Evolutionary conservation across 2,113 vertebrate species (phyloP), one percentile per base, ranked within the genome.

Genomic region (Cisticola juncidis): DNA sequence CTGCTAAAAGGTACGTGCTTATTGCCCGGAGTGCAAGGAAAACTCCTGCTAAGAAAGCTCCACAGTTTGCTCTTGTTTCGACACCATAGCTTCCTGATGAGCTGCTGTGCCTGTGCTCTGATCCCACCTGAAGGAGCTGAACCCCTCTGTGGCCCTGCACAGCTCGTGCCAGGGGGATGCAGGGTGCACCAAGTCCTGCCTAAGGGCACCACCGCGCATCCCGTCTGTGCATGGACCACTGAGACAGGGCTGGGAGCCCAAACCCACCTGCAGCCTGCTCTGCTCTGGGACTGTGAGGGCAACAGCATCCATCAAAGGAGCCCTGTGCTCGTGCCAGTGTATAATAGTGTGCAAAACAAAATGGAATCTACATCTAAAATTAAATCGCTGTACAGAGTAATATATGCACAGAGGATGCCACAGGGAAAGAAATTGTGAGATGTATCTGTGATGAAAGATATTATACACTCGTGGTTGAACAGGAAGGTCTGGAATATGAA

Each of bases 1-100:
- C 96, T 86, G 96, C 28, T 92, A 91, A 95, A 98, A 96, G 98
- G 98, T 98, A 97, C 48, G n/a, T 79, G 95, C 94, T 77, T 64
- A 56, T 56, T 94, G 82, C 96, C 93, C 62, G 81, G 86, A 87
- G 82, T 78, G 92, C 84, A 94, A 66, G 35, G 71, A 82, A 72
- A 66, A 42, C 62, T 61, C 54, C 65, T 81, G 66, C 64, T 85
- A 57, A 57, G 78, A 29, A 53, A 79, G 42, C 81, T 23, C 35
- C 60, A 8, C 0, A 28, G 42, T 70, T 72, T 29, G 53, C 48
- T 91, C 78, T 74, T 38, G 44, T 44, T 90, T 65, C 2, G 4
- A 8, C 26, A 35, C 47, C 2, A 5, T 0, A 13, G 44, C 53
- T 74, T 78, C 2, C 1, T 26, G n/a, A 64, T 2, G 25, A 74